Conservation (phyloP, 2,888 invertebrate species). For the Apotomis betuletana region DNA sequence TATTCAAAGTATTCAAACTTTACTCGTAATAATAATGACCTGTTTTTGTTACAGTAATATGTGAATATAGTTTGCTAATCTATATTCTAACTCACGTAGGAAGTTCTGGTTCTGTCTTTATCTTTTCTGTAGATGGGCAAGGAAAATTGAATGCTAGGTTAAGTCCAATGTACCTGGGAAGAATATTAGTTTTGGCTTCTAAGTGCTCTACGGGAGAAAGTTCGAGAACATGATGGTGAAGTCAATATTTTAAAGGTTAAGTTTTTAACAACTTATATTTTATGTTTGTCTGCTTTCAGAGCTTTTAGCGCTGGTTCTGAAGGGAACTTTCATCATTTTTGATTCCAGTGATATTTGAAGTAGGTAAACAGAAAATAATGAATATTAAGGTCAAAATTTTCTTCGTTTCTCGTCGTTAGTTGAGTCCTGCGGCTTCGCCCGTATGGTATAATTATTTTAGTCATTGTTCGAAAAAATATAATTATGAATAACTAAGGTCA, state of each 20-base stretch:
- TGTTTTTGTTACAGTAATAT: no score
- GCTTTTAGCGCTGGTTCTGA: background rate
- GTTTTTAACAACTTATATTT: slow-evolving; percentile 5
- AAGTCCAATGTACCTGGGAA: slow-evolving; percentile 41
- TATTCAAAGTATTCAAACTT: no score
- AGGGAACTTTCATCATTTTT: background rate
- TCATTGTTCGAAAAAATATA: no score
- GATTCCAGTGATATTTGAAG: background rate
- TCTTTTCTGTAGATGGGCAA: slow-evolving; percentile 38
- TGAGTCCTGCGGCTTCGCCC: no score
- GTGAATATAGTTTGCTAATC: no score
- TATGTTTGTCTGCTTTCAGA: background rate
- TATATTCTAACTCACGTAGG: background rate
- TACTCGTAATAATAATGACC: no score
- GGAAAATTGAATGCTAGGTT: slow-evolving; percentile 49
- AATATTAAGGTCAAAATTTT: no score
- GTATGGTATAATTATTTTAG: no score
- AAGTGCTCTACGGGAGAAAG: slow-evolving; percentile 7
- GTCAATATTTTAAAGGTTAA: slow-evolving; percentile 17
- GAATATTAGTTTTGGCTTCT: slow-evolving; percentile 29
- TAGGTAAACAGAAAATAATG: background rate
- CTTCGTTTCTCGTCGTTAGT: no score
- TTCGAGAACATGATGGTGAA: slow-evolving; percentile 5
- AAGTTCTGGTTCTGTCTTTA: background rate
- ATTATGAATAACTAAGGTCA: no score